Base-by-base conservation (phyloP, 2,797 vertebrate species). In the Amblyraja radiata region DNA sequence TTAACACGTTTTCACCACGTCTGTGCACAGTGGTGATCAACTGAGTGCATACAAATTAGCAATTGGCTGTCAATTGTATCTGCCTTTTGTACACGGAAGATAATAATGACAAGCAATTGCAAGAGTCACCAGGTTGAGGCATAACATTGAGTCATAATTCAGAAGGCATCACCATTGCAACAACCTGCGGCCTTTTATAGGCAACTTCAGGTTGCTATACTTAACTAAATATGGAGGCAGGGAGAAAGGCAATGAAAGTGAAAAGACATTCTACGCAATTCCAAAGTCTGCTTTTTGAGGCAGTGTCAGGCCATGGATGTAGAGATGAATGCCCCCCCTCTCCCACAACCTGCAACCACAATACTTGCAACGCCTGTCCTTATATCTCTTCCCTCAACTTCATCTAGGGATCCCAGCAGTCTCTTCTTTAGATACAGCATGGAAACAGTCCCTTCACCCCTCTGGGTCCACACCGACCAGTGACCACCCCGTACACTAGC, bases 111-210 rank as follows among this genome's bases (percentile, higher is more conserved):
- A 92, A 54, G 71, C 39, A 46, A 92, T 76, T 92, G 36, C 71
- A 76, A n/a, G 23, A 76, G 23, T 54, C 90, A 92, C 73, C 36
- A 76, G 71, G 39, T 92, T 74, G 90, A 76, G 68, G 71, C 71
- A 73, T 71, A 92, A 25, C 28, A n/a, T 74, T 91, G 90, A 91
- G 68, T 91, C 90, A 73, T 46, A 58, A 18, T 39, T 92, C 71
- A 76, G 73, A 46, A 73, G 36, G 28, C 25, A 28, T 32, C 32
- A 3, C 23, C 36, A 23, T 32, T 91, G 65, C 68, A 91, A 10
- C 88, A 91, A 73, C 46, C 16, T 61, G 13, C 68, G 23, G n/a
- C 90, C 90, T 92, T 92, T 92, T 74, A 76, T 92, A 92, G 90
- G 11, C 23, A 54, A 14, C 73, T 58, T 54, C 90, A 74, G 71